Base-by-base conservation (phyloP, 2,113 vertebrate species). In the Hymenochirus boettgeri region DNA sequence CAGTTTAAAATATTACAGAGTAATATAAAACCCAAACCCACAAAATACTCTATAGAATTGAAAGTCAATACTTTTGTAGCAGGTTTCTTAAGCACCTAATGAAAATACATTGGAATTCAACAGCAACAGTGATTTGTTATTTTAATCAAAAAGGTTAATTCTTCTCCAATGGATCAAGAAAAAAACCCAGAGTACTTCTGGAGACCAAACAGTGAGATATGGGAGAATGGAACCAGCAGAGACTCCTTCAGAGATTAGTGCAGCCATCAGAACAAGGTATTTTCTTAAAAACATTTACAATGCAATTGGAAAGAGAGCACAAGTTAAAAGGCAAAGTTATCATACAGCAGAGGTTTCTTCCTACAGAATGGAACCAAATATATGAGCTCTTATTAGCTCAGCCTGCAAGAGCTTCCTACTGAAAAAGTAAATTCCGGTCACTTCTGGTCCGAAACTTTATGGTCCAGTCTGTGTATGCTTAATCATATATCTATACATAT, bases 291-390 rank as follows among this genome's bases (percentile, higher is more conserved):
- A 72, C 24, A 17, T 60, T 74, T 77, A 53, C 69, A 53, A 71
- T 72, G 70, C 70, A 74, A 79, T 72, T 66, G 70, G 70, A 77
- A 29, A 66, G 46, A 52, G 53, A 56, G 64, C 76, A 76, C 72
- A 72, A 74, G 70, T 69, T 72, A 58, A 77, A 80, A 76, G 74
- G 80, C 76, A 80, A 72, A 73, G 78, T 76, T 72, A 78, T 61
- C 59, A 45, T 82, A 80, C 74, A 76, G 47, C 76, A 74, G 61
- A 70, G 73, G 72, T 65, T 42, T 42, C 74, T 53, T 70, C 75
- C 72, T 75, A 73, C 65, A 77, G 25, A 74, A 71, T 71, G 70
- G 62, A 77, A 71, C 61, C 74, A 65, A n/a, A 31, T 31, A 6
- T 17, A 7, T 15, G 76, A 79, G 63, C 71, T 62, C 70, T 66